Conservation (phyloP, 2,113 vertebrate species). For the Caloenas nicobarica region DNA sequence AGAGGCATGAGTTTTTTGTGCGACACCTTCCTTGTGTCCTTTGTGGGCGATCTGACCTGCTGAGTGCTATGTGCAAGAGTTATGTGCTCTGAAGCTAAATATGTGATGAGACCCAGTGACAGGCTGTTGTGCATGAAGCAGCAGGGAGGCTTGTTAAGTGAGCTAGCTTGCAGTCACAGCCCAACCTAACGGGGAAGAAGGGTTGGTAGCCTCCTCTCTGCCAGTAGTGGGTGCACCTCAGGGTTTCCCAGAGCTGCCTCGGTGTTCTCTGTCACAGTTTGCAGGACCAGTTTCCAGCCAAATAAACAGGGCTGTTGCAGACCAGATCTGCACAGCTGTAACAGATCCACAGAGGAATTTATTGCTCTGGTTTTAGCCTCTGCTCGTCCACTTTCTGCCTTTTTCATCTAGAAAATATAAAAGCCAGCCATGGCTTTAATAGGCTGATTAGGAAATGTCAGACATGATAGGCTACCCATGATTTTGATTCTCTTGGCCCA, state of each 20-base stretch:
- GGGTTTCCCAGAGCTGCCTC: not conserved
- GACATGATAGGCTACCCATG: not conserved
- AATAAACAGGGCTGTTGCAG: not conserved
- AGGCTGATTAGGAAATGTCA: not conserved
- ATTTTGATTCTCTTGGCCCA: not conserved
- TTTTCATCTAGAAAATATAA: not conserved
- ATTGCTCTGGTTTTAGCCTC: not conserved
- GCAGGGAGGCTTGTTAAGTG: not conserved
- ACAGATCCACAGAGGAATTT: not conserved
- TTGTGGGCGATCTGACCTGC: not conserved
- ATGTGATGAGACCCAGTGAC: not conserved
- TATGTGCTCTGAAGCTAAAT: not conserved
- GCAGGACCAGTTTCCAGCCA: not conserved
- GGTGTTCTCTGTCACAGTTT: not conserved
- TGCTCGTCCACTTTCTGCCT: not conserved
- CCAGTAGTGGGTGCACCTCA: not conserved
- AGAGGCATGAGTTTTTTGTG: not conserved
- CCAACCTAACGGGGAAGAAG: not conserved
- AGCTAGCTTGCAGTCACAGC: not conserved
- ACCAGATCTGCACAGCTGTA: not conserved
- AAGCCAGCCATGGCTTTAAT: not conserved
- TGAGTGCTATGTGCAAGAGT: not conserved
- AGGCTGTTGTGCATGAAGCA: not conserved
- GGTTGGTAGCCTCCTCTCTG: not conserved
- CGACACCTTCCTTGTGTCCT: not conserved